Conservation (phyloP, 2,113 vertebrate species). For the Siphamia tubifer region DNA sequence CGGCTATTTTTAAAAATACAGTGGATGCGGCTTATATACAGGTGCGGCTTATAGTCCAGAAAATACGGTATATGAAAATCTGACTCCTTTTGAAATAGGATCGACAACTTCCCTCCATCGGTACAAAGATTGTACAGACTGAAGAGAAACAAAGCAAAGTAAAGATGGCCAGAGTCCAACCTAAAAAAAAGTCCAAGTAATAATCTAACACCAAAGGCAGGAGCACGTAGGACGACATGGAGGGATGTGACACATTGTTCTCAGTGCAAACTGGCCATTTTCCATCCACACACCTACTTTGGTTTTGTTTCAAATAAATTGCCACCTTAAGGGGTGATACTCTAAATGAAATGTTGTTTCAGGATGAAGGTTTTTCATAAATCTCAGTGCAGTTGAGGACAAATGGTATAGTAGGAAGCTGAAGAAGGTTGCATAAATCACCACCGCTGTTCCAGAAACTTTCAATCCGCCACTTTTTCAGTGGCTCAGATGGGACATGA, state of each 20-base stretch:
- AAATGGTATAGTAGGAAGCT: slow-evolving; percentile 1
- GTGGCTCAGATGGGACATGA: background rate
- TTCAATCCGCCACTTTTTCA: background rate
- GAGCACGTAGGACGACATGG: background rate
- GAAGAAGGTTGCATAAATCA: slow-evolving; percentile 25
- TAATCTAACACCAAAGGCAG: background rate
- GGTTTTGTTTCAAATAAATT: slow-evolving; percentile 22
- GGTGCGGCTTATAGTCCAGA: no score
- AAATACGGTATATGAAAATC: no score
- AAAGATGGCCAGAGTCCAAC: background rate
- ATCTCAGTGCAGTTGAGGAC: slow-evolving; percentile 18
- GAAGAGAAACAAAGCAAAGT: background rate
- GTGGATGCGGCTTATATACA: no score
- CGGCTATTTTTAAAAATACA: no score
- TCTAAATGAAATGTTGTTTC: slow-evolving; percentile 36
- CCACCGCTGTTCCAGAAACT: background rate
- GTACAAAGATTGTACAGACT: no score
- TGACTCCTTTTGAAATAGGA: no score
- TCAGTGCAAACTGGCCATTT: slow-evolving; percentile 15
- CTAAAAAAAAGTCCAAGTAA: background rate
- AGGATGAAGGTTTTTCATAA: slow-evolving; percentile 23
- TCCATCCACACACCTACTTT: slow-evolving; percentile 6
- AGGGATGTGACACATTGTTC: background rate
- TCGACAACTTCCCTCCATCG: no score
- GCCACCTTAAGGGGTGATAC: slow-evolving; percentile 17